These are phyloP conservation scores for Philaethria dido DNA, from an alignment of 2,888 invertebrate species.

Conservation along the genomic window DNA sequence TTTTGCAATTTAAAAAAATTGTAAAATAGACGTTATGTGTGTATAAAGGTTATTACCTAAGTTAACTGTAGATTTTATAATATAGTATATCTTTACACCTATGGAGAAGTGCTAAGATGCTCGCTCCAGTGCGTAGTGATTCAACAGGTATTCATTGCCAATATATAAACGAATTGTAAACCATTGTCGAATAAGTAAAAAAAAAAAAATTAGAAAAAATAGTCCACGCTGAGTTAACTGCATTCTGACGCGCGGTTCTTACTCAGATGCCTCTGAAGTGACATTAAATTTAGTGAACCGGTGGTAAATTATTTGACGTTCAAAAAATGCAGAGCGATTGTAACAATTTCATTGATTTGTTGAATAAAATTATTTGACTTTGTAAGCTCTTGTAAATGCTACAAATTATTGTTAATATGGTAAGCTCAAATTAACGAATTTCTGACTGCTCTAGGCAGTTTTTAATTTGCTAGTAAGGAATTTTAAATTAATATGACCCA, in stretches of 20 bases:
- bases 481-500: conserved; percentile 46
- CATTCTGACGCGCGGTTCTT: conserved; percentile 62
- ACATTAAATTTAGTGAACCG: too few species aligned
- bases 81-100: too few species aligned
- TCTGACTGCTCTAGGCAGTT: conserved; percentile 58
- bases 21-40: too few species aligned
- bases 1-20: too few species aligned
- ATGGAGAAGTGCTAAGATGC: too few species aligned
- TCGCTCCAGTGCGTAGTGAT: too few species aligned
- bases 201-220: conserved; percentile 54
- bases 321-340: conserved; percentile 60
- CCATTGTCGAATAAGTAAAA: too few species aligned
- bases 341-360: conserved; percentile 69
- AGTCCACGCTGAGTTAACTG: conserved; percentile 58
- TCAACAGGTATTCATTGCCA: too few species aligned
- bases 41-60: too few species aligned
- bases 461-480: conserved; percentile 61
- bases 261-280: conserved; percentile 71
- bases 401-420: conserved; percentile 81
- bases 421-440: conserved; percentile 79
- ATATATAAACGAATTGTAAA: too few species aligned
- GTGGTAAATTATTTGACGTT: too few species aligned
- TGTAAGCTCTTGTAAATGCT: conserved; percentile 73
- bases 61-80: too few species aligned
- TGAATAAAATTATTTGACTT: conserved; percentile 77